Percentiles rank a stretch among this genome's conserved stretches.
These are phyloP conservation scores for Agapornis canus DNA, from an alignment of 2,797 vertebrate genomes.

Conservation along the genomic window DNA sequence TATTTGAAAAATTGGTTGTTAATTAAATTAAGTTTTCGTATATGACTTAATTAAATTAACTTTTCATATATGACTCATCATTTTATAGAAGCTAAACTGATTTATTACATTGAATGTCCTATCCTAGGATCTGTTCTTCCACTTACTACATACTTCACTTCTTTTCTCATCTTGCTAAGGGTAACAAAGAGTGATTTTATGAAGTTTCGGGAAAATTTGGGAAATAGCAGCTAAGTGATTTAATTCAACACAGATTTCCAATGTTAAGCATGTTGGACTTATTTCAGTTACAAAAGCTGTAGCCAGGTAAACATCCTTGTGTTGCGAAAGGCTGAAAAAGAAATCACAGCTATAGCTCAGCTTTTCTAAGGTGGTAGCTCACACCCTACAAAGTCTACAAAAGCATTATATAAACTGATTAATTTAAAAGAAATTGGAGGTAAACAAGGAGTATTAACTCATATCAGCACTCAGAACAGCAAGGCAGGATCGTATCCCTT, in stretches of 20 bases:
- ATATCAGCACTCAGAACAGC: background rate
- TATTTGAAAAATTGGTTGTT: background rate
- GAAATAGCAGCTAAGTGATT: background rate
- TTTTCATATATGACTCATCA: background rate
- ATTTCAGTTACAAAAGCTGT: background rate
- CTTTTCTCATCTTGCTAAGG: background rate
- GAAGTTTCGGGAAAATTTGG: background rate
- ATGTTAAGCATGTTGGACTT: rapidly evolving
- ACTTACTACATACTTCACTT: background rate
- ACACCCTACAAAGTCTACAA: background rate
- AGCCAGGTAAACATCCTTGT: background rate
- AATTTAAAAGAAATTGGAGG: background rate
- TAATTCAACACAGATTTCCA: background rate
- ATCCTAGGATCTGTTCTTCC: background rate
- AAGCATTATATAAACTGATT: background rate
- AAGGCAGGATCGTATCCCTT: background rate
- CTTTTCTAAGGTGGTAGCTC: background rate
- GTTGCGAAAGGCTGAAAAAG: background rate
- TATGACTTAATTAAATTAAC: background rate
- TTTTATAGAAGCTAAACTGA: background rate
- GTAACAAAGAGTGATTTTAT: background rate
- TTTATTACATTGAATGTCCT: background rate
- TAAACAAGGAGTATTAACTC: background rate
- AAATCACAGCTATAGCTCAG: background rate
- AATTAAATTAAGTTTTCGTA: background rate